Percentiles rank a stretch among this genome's conserved stretches.
Conservation (phyloP, 1,140 invertebrate species). For the Chymomyza costata region DNA sequence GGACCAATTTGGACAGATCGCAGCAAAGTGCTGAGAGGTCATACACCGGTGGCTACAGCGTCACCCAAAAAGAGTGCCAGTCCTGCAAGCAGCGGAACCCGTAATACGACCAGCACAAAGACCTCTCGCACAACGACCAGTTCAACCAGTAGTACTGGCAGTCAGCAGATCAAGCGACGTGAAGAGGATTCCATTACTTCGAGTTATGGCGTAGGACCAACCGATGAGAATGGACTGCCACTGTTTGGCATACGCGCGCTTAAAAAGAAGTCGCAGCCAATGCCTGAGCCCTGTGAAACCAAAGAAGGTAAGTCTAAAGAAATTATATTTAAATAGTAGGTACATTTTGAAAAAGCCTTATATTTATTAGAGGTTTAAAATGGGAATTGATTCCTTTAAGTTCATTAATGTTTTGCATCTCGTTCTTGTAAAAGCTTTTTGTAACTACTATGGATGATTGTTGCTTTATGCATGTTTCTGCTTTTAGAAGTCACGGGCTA, state of each 20-base stretch:
- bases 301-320: conserved; percentile 74
- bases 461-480: conserved; percentile 4
- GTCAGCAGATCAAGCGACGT: conserved; percentile 36
- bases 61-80: conserved; percentile 18
- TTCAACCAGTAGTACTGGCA: conserved; percentile 61
- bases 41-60: neutral
- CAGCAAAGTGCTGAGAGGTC: conserved; percentile 75
- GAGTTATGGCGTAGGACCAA: conserved; percentile 87
- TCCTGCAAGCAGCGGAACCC: conserved; percentile 30
- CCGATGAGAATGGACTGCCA: conserved; percentile 85
- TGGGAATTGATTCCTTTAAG: neutral
- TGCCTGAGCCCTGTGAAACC: conserved; percentile 64
- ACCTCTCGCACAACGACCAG: conserved; percentile 69
- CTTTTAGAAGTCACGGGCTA: conserved; percentile 79
- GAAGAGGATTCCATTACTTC: conserved; percentile 81
- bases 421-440: no score
- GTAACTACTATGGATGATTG: no score
- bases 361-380: no score
- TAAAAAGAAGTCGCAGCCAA: conserved; percentile 78
- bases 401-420: neutral
- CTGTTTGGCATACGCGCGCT: conserved; percentile 85
- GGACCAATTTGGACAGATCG: conserved; percentile 78
- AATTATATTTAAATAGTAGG: neutral
- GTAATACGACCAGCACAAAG: conserved; percentile 32
- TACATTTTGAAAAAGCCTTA: neutral